Evolutionary conservation across 2,888 invertebrate species (phyloP).

Genomic region (Busseola fusca): DNA sequence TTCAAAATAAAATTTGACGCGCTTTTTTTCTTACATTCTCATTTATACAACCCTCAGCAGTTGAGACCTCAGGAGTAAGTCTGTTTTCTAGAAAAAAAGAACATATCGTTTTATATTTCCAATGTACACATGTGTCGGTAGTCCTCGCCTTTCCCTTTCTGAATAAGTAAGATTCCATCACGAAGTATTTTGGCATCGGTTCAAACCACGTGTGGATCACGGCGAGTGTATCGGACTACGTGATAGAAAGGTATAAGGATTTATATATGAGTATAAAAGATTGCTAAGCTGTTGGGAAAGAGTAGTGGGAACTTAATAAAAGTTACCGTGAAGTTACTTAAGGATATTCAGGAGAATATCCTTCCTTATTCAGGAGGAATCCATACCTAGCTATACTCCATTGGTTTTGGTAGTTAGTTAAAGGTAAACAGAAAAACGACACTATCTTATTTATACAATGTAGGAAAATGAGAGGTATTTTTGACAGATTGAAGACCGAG

Average conservation of each 20-base stretch:
- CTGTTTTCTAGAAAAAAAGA: conserved; percentile 10
- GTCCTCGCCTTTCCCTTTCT: conserved; percentile 37
- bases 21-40: not conserved
- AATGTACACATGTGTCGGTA: not conserved
- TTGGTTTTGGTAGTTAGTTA: too few species aligned
- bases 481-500: too few species aligned
- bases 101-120: conserved; percentile 6
- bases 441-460: too few species aligned
- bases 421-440: too few species aligned
- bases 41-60: not conserved
- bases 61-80: not conserved
- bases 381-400: not conserved
- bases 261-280: not conserved
- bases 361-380: too few species aligned
- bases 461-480: too few species aligned
- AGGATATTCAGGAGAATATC: too few species aligned
- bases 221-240: not conserved
- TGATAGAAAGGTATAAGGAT: not conserved
- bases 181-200: conserved; percentile 37
- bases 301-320: not conserved
- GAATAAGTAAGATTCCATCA: conserved; percentile 42
- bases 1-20: not conserved
- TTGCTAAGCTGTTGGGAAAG: not conserved
- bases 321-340: too few species aligned
- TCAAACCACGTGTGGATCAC: conserved; percentile 34